phyloP scores from a whole-genome alignment of 2,113 vertebrate species.

The Myotis brandtii region DNA sequence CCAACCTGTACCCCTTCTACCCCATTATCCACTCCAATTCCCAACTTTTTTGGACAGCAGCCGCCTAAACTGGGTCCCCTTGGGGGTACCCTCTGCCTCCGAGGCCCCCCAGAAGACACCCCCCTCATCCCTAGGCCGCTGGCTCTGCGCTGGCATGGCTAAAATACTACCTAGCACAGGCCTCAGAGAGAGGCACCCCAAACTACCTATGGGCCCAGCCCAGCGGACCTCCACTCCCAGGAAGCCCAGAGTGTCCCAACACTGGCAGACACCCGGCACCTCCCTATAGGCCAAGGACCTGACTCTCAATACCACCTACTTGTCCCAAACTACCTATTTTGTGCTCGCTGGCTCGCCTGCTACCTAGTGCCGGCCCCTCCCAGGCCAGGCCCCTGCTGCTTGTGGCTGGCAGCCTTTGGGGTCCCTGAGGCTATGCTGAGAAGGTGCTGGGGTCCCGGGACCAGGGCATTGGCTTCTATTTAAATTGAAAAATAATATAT shows the following conservation, averaged over 20 bases:
- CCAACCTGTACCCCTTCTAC: background rate
- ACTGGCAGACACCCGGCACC: constrained; percentile 80
- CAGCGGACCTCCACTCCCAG: constrained; percentile 56
- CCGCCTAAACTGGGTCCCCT: constrained; percentile 26
- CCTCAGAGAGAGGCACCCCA: constrained; percentile 76
- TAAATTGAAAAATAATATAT: constrained; percentile 91
- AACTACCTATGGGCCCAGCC: constrained; percentile 88
- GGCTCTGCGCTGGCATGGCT: constrained; percentile 51
- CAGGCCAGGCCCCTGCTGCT: constrained; percentile 43
- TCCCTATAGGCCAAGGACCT: constrained; percentile 79
- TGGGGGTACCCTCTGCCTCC: constrained; percentile 49
- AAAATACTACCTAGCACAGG: constrained; percentile 89
- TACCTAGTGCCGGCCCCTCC: constrained; percentile 79
- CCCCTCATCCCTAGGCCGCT: constrained; percentile 36
- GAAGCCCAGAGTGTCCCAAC: constrained; percentile 55
- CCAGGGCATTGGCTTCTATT: constrained; percentile 88
- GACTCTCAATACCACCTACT: constrained; percentile 87
- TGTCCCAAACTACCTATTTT: constrained; percentile 89
- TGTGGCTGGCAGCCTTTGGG: constrained; percentile 38
- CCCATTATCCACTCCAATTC: background rate
- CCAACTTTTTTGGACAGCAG: constrained; percentile 50
- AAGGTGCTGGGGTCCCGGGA: constrained; percentile 83
- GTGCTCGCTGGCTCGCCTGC: constrained; percentile 81
- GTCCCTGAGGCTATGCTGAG: constrained; percentile 45
- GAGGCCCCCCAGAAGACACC: constrained; percentile 35